Evolutionary conservation across 2,113 vertebrate genomes (phyloP), one percentile per base, ranked within the genome.

Genomic region (Tenrec ecaudatus): DNA sequence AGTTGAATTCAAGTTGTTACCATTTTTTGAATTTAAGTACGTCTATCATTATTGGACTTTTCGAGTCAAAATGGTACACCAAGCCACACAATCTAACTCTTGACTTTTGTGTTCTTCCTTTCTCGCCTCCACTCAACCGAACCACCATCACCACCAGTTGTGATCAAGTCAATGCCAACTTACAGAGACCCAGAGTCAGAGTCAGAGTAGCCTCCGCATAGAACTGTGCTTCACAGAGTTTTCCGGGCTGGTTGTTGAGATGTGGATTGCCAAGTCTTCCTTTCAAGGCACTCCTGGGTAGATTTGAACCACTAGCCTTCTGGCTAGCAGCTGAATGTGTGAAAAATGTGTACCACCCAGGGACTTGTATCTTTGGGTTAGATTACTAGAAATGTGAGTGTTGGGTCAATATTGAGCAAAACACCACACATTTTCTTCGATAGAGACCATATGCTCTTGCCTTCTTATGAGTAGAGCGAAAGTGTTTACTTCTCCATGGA

Each of bases 21-120:
- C 75, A 47, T 58, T 38, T 88, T 88, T 81, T 77, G 62, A 69
- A 58, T 78, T 92, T 69, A 36, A 23, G 79, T 36, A 64, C 88
- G 64, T 15, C 47, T 53, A 53, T 53, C 47, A 53, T 53, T 53
- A 53, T 53, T 53, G 47, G 47, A 31, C 23, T 82, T 85, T 75
- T 86, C 33, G 38, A 64, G 62, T 20, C 38, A 17, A 43, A 89
- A 33, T 22, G 86, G n/a, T 71, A 76, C 43, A 80, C 85, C 33
- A 91, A 58, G 71, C 10, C 29, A 88, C 38, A 1, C 19, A 57
- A 25, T 33, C 47, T 82, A 82, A 69, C 15, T 68, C 53, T 19
- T 75, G 31, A 6, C 16, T 58, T 38, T 58, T 27, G 11, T 31
- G 78, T 87, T 43, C 36, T 93, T 88, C 25, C 14, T 29, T 36